phyloP scores from a whole-genome alignment of 2,113 vertebrate genomes.

The Labrus mixtus region DNA sequence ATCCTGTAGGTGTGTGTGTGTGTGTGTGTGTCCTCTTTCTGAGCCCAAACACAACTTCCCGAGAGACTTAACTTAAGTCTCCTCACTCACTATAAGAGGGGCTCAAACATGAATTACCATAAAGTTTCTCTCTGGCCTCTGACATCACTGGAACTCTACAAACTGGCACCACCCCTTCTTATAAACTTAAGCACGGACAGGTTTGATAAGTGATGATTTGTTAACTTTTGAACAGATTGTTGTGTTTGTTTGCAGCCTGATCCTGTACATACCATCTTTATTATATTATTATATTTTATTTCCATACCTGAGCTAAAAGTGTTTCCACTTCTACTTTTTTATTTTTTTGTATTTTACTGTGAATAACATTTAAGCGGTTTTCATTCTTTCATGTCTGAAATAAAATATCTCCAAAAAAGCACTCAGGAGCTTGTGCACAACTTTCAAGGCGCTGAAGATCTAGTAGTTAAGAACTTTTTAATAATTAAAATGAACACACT shows the following conservation, averaged over 20 bases:
- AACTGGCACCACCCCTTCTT: constrained; percentile 56
- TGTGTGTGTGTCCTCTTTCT: constrained; percentile 32
- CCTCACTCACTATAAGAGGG: constrained; percentile 71
- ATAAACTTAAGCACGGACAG: background rate
- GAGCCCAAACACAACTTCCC: constrained; percentile 52
- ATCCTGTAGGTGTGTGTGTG: constrained; percentile 49
- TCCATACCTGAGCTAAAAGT: background rate
- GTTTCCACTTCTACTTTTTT: background rate
- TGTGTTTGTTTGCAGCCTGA: background rate
- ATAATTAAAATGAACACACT: background rate
- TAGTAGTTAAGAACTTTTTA: background rate
- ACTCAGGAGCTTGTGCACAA: background rate
- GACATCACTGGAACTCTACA: constrained; percentile 70
- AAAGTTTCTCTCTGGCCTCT: constrained; percentile 65
- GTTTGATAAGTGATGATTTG: constrained; percentile 9
- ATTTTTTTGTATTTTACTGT: background rate
- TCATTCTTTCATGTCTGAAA: background rate
- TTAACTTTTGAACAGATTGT: background rate
- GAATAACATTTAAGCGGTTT: background rate
- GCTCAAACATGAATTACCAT: constrained; percentile 71
- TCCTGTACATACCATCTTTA: too few relatives aligned
- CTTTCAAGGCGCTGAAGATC: background rate
- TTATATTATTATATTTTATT: background rate
- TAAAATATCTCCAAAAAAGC: background rate
- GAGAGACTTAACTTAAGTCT: constrained; percentile 43